Conservation (phyloP, 2,797 vertebrate genomes). For the Galago senegalensis region DNA sequence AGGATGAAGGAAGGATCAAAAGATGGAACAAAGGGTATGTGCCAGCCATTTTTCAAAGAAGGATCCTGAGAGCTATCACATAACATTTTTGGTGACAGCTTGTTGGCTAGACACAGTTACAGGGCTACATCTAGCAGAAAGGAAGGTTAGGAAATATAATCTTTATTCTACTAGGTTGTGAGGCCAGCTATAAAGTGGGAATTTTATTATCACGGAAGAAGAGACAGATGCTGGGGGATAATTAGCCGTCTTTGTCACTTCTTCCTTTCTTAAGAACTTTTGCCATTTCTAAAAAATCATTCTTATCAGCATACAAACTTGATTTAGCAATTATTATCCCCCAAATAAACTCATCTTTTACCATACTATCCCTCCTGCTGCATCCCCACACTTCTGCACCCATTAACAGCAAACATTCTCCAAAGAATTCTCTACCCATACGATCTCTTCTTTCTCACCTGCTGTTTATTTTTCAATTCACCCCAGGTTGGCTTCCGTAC, state of each 20-base stretch:
- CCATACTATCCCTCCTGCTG: background rate
- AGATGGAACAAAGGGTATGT: background rate
- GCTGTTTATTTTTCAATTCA: background rate
- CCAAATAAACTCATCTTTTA: constrained; percentile 26
- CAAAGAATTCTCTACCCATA: constrained; percentile 34
- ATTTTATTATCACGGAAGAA: constrained; percentile 36
- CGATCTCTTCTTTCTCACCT: constrained; percentile 12
- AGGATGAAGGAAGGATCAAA: constrained; percentile 1
- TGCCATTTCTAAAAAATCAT: background rate
- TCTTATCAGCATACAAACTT: background rate
- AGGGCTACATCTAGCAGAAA: background rate
- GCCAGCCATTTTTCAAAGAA: constrained; percentile 35
- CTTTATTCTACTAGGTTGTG: constrained; percentile 24
- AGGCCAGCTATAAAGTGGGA: background rate
- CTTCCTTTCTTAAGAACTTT: constrained; percentile 27
- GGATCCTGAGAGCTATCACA: background rate
- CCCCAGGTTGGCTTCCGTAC: constrained; percentile 38
- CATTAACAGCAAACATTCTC: constrained; percentile 55
- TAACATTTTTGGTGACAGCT: constrained; percentile 3
- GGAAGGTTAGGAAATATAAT: background rate
- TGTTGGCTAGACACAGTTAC: constrained; percentile 30
- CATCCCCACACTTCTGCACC: background rate
- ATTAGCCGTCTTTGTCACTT: background rate
- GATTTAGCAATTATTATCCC: constrained; percentile 39
- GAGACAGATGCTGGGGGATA: constrained; percentile 7